Evolutionary conservation across 2,797 vertebrate genomes (phyloP).

Genomic region (Chelon labrosus): DNA sequence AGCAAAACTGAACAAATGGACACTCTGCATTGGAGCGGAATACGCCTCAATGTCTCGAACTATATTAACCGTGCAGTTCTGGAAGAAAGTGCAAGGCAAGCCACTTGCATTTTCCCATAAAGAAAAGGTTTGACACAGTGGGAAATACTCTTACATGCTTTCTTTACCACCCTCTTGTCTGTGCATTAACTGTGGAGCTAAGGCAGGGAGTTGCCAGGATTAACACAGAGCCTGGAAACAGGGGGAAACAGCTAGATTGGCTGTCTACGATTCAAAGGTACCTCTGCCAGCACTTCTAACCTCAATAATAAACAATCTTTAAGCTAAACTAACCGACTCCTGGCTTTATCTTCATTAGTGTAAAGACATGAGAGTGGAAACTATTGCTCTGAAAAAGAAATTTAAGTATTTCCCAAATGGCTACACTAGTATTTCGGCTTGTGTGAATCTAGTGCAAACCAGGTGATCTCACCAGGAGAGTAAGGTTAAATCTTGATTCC

Average conservation of each 20-base stretch:
- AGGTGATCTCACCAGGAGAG: not conserved
- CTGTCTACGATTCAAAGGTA: not conserved
- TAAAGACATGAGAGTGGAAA: not conserved
- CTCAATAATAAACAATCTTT: not conserved
- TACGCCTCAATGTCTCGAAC: not conserved
- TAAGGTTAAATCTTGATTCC: not conserved
- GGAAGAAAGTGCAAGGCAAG: too few relatives aligned
- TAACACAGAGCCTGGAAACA: not conserved
- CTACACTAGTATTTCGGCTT: not conserved
- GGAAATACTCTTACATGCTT: not conserved
- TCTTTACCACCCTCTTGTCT: not conserved
- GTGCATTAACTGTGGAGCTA: not conserved
- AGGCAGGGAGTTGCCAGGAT: not conserved
- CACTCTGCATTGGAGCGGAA: not conserved
- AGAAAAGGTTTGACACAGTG: not conserved
- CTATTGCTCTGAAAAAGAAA: too few relatives aligned
- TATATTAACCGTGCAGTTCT: not conserved
- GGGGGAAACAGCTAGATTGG: not conserved
- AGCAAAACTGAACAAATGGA: constrained; percentile 5
- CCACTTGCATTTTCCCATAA: not conserved
- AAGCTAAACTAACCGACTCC: not conserved
- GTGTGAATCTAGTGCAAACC: not conserved
- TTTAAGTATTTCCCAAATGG: too few relatives aligned
- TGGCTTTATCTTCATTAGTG: not conserved
- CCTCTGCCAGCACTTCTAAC: not conserved